Conservation (phyloP, 2,888 invertebrate species). For the Oxycera nigricornis region DNA sequence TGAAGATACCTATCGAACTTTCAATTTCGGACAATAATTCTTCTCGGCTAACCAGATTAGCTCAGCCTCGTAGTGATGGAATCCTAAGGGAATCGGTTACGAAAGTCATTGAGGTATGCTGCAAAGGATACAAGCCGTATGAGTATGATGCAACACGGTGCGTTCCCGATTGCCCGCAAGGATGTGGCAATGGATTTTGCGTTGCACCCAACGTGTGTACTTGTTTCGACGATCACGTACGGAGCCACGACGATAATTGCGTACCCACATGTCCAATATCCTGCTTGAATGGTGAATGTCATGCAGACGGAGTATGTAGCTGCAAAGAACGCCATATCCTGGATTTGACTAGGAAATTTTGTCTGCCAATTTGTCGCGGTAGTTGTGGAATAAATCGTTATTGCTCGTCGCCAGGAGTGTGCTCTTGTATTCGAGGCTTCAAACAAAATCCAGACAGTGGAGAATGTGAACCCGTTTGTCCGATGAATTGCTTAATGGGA, state of each 20-base stretch:
- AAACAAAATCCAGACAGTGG: conserved; percentile 51
- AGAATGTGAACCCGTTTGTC: conserved; percentile 60
- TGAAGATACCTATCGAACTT: background rate
- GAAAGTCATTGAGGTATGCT: conserved; percentile 74
- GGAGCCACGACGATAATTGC: conserved; percentile 57
- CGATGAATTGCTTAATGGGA: conserved; percentile 66
- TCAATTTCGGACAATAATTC: background rate
- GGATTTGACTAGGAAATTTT: conserved; percentile 55
- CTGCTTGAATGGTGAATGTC: conserved; percentile 61
- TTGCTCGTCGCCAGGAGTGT: conserved; percentile 63
- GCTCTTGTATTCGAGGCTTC: conserved; percentile 56
- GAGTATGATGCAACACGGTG: conserved; percentile 50
- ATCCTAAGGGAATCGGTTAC: conserved; percentile 65
- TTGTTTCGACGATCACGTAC: conserved; percentile 57
- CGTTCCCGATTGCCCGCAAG: conserved; percentile 54
- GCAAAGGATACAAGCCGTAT: conserved; percentile 70
- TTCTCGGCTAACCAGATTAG: background rate
- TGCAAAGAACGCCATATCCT: conserved; percentile 55
- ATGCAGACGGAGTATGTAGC: conserved; percentile 58
- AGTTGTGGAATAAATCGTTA: conserved; percentile 63
- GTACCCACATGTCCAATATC: conserved; percentile 58
- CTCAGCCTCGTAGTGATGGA: conserved; percentile 46
- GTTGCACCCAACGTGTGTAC: conserved; percentile 56
- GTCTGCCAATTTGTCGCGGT: conserved; percentile 60
- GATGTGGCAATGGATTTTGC: conserved; percentile 57